A percentile compares a stretch with the other conserved stretches of the same genome.
These are phyloP conservation scores for Ecliptopera silaceata DNA, from an alignment of 2,888 invertebrate genomes.

Conservation along the genomic window DNA sequence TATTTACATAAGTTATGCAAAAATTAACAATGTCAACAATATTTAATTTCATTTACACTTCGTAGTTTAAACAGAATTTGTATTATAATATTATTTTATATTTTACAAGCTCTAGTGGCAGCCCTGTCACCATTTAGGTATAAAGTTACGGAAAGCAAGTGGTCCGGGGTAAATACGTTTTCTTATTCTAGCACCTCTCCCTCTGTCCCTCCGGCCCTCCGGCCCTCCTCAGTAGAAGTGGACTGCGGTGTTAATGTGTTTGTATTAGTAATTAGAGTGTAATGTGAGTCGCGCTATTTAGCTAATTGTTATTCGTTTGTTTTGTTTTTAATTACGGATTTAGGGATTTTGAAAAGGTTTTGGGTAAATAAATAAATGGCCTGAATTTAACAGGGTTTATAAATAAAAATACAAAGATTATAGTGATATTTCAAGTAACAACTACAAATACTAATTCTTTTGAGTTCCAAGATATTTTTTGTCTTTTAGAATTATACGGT, in stretches of 20 bases:
- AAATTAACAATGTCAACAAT: too few relatives aligned
- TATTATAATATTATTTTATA: too few relatives aligned
- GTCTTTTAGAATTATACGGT: too few relatives aligned
- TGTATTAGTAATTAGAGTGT: slow-evolving; percentile 61
- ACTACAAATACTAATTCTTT: too few relatives aligned
- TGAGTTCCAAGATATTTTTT: too few relatives aligned
- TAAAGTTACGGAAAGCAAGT: slow-evolving; percentile 68
- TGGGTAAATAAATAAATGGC: too few relatives aligned
- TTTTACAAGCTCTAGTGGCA: slow-evolving; percentile 36
- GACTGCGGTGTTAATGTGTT: slow-evolving; percentile 46
- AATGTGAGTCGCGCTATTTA: slow-evolving; percentile 35
- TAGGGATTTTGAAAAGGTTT: not conserved
- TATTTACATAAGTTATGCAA: too few relatives aligned
- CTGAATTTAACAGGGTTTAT: too few relatives aligned
- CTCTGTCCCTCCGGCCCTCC: slow-evolving; percentile 12
- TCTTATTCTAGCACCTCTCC: slow-evolving; percentile 54
- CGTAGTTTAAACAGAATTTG: too few relatives aligned
- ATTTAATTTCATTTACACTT: too few relatives aligned
- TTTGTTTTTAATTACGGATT: slow-evolving; percentile 30
- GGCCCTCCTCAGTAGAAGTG: slow-evolving; percentile 27
- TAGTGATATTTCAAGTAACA: too few relatives aligned
- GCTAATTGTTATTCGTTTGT: slow-evolving; percentile 30
- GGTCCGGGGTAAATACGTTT: slow-evolving; percentile 69
- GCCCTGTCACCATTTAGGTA: slow-evolving; percentile 60
- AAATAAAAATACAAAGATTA: too few relatives aligned